Evolutionary conservation across 2,797 vertebrate species (phyloP).

Genomic region (Pachyuromys duprasi): DNA sequence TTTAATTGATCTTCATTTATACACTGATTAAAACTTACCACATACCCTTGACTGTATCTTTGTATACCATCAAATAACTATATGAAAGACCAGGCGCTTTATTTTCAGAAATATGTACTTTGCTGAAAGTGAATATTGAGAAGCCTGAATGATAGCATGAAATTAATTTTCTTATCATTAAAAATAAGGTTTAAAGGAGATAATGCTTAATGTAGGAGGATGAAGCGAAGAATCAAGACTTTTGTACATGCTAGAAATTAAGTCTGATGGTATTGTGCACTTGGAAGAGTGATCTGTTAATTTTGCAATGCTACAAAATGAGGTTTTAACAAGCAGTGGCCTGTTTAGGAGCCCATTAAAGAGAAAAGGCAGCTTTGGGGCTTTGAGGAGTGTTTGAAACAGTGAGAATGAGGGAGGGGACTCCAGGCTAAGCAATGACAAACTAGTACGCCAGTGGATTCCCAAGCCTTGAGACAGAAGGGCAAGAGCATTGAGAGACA

Average conservation of each 20-base stretch:
- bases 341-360: neutral
- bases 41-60: neutral
- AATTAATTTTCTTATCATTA: neutral
- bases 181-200: neutral
- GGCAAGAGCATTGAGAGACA: fast-evolving
- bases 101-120: conserved; percentile 7
- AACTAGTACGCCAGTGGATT: neutral
- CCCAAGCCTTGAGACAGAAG: too few relatives aligned
- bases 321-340: neutral
- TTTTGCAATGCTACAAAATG: neutral
- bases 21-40: neutral
- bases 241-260: neutral
- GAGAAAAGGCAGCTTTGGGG: neutral
- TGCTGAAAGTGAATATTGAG: neutral
- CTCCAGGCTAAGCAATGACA: neutral
- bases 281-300: neutral
- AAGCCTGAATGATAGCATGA: neutral
- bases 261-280: neutral
- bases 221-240: neutral
- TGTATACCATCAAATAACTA: neutral
- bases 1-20: neutral
- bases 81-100: neutral
- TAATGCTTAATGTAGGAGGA: neutral
- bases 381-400: neutral
- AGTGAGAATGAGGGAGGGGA: neutral